Evolutionary conservation across 2,888 invertebrate genomes (phyloP).

Genomic region (Hermaeophaga mercurialis): DNA sequence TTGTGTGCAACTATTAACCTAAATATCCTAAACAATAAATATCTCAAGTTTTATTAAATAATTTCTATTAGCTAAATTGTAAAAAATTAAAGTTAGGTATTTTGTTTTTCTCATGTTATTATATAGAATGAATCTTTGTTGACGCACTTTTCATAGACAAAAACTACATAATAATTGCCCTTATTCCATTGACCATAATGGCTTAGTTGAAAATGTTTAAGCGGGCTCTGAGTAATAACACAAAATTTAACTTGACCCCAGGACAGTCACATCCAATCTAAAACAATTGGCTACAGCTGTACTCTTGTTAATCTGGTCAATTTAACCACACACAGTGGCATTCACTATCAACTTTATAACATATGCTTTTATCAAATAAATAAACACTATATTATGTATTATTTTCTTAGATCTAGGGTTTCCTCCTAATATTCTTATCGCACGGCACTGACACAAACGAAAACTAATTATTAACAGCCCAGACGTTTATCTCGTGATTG

Average conservation of each 20-base stretch:
- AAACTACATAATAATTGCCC: background rate
- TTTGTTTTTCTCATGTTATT: too few species aligned
- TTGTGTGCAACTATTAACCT: too few species aligned
- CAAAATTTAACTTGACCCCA: conserved; percentile 46
- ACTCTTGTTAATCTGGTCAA: conserved; percentile 52
- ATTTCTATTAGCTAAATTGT: too few species aligned
- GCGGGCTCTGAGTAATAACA: conserved; percentile 28
- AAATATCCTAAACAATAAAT: too few species aligned
- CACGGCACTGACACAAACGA: conserved; percentile 1
- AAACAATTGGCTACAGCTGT: conserved; percentile 56
- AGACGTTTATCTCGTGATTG: conserved; percentile 9
- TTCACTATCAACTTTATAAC: background rate
- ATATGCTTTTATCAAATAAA: background rate
- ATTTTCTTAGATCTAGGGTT: background rate
- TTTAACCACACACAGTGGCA: conserved; percentile 42
- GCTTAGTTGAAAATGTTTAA: conserved; percentile 24
- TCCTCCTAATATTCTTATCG: background rate
- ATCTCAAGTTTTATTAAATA: too few species aligned
- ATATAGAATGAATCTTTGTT: too few species aligned
- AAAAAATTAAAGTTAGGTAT: too few species aligned
- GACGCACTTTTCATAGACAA: too few species aligned
- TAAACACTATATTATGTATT: background rate
- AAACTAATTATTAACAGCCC: conserved; percentile 7
- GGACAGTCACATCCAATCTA: conserved; percentile 48
- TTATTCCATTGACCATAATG: conserved; percentile 14